Conservation (phyloP, 2,888 invertebrate genomes). For the Agonopterix arenella region DNA sequence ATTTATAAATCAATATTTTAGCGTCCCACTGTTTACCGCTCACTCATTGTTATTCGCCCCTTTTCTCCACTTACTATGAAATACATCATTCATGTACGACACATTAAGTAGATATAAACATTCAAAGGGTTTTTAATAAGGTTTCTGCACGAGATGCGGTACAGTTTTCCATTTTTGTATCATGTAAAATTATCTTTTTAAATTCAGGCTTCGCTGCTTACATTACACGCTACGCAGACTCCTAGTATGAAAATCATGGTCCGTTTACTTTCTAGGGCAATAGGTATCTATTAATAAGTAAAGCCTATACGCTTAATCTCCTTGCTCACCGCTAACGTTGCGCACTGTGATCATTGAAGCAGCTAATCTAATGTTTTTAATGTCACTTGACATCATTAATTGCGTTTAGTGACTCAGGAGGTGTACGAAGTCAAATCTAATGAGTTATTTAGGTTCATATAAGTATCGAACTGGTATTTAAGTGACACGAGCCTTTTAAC, state of each 20-base stretch:
- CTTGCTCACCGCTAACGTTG: conserved; percentile 32
- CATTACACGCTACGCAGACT: conserved; percentile 57
- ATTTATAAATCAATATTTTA: conserved; percentile 44
- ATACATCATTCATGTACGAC: neutral
- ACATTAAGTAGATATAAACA: neutral
- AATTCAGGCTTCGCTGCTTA: conserved; percentile 51
- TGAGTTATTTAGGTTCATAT: too few relatives aligned
- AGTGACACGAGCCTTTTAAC: too few relatives aligned
- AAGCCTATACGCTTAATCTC: conserved; percentile 59
- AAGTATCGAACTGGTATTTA: too few relatives aligned
- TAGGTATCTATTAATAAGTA: conserved; percentile 65
- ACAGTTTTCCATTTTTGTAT: neutral
- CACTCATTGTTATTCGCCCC: conserved; percentile 2
- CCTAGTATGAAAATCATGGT: conserved; percentile 58
- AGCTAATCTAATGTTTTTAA: conserved; percentile 25
- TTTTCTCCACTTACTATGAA: neutral
- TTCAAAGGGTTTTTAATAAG: neutral
- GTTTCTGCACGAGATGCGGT: neutral
- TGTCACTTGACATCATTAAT: conserved; percentile 19
- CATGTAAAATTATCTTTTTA: conserved; percentile 11
- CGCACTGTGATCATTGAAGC: conserved; percentile 47
- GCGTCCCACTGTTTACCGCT: conserved; percentile 29
- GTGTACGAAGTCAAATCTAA: neutral
- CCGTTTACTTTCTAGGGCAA: conserved; percentile 65
- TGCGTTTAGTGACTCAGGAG: conserved; percentile 5